Percentiles rank a stretch among this genome's conserved stretches.
Evolutionary conservation across 2,888 invertebrate species (phyloP).

Genomic region (Anorthoa munda): DNA sequence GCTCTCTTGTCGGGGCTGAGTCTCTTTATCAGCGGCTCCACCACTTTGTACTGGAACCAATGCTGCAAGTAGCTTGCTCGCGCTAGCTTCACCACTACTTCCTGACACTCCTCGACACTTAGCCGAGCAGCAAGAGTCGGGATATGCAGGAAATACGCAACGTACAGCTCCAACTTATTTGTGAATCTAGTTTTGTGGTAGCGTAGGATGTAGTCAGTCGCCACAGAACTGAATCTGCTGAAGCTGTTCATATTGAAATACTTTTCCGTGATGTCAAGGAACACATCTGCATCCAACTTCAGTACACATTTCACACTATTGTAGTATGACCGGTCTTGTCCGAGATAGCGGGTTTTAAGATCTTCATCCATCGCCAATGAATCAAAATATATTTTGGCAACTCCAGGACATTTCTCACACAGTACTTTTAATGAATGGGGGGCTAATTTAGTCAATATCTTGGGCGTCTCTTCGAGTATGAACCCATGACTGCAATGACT

Average conservation of each 20-base stretch:
- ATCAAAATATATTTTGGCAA: conserved; percentile 75
- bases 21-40: conserved; percentile 77
- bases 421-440: conserved; percentile 75
- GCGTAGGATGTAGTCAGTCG: conserved; percentile 74
- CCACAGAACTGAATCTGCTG: conserved; percentile 61
- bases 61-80: conserved; percentile 72
- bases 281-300: conserved; percentile 72
- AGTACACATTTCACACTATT: conserved; percentile 72
- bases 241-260: conserved; percentile 67
- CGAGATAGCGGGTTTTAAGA: conserved; percentile 64
- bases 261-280: conserved; percentile 76
- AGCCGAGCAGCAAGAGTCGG: conserved; percentile 73
- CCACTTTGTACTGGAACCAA: conserved; percentile 75
- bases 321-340: conserved; percentile 66
- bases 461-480: too few species aligned
- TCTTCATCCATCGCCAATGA: conserved; percentile 64
- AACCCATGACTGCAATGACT: too few species aligned
- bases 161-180: conserved; percentile 76
- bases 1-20: conserved; percentile 68
- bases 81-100: conserved; percentile 72
- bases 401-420: conserved; percentile 73
- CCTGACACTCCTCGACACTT: conserved; percentile 73
- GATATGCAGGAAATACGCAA: conserved; percentile 72
- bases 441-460: conserved; percentile 72
- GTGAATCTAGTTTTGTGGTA: conserved; percentile 72